Evolutionary conservation across 2,797 vertebrate genomes (phyloP).

Genomic region (Chelonia mydas): DNA sequence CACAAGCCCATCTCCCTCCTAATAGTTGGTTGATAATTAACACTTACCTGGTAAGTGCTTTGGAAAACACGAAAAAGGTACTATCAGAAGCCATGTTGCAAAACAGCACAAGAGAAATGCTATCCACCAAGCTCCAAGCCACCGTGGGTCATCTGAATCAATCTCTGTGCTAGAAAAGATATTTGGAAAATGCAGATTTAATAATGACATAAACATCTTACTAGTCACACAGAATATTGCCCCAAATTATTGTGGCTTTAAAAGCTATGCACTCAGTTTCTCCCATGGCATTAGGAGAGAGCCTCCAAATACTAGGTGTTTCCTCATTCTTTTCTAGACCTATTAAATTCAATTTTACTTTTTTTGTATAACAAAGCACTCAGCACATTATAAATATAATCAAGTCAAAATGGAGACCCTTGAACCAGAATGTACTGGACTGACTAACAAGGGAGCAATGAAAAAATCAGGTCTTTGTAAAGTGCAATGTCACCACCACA

Average conservation of each 20-base stretch:
- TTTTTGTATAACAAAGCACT: neutral
- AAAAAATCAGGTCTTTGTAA: neutral
- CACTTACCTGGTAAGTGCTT: conserved; percentile 84
- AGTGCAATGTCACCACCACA: neutral
- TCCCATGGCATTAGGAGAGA: neutral
- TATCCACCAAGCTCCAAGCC: conserved; percentile 89
- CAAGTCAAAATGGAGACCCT: neutral
- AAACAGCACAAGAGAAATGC: conserved; percentile 80
- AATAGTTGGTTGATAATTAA: neutral
- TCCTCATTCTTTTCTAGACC: neutral
- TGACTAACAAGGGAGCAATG: neutral
- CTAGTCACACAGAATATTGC: neutral
- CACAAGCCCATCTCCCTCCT: neutral
- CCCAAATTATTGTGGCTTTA: neutral
- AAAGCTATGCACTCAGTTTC: neutral
- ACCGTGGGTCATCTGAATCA: conserved; percentile 79
- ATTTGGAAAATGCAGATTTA: conserved; percentile 30
- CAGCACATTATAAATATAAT: neutral
- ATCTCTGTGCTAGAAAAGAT: conserved; percentile 59
- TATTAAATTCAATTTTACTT: neutral
- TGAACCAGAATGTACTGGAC: neutral
- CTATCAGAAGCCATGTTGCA: conserved; percentile 79
- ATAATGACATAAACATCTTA: neutral
- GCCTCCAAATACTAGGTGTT: neutral
- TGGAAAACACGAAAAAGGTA: conserved; percentile 85